A percentile compares a stretch with the other conserved stretches of the same genome.
Evolutionary conservation across 2,888 invertebrate species (phyloP).

Genomic region (Petrophora chlorosata): DNA sequence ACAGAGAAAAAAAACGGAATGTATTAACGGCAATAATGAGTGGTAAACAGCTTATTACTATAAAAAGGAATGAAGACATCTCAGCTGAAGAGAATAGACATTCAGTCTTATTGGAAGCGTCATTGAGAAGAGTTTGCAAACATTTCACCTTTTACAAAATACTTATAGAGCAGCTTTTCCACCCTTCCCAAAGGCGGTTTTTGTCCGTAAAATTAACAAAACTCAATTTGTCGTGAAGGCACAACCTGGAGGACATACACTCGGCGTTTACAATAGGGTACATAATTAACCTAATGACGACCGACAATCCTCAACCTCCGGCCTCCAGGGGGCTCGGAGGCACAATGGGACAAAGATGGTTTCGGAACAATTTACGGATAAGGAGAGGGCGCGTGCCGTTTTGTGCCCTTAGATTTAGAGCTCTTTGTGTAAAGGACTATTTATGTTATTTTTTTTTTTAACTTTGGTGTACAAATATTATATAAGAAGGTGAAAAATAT

Average conservation of each 20-base stretch:
- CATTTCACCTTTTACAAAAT: slow-evolving; percentile 8
- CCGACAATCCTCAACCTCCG: slow-evolving; percentile 24
- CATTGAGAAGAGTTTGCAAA: slow-evolving; percentile 4
- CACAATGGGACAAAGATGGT: slow-evolving; percentile 29
- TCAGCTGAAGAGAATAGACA: too few species aligned
- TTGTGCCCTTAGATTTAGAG: slow-evolving; percentile 16
- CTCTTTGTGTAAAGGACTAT: slow-evolving; percentile 2
- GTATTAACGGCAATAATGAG: too few species aligned
- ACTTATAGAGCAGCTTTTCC: neutral
- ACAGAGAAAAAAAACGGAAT: too few species aligned
- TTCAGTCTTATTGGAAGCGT: too few species aligned
- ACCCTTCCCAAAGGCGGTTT: slow-evolving; percentile 2
- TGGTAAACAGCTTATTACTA: too few species aligned
- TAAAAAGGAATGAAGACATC: too few species aligned
- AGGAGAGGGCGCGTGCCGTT: slow-evolving; percentile 12
- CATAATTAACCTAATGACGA: slow-evolving; percentile 40
- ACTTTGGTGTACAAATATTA: neutral
- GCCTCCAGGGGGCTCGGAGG: slow-evolving; percentile 4
- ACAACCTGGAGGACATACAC: slow-evolving; percentile 23
- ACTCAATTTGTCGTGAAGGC: slow-evolving; percentile 23
- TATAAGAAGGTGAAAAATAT: too few species aligned
- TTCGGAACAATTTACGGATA: slow-evolving; percentile 27
- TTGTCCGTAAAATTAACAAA: slow-evolving; percentile 24
- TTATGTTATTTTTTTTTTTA: neutral
- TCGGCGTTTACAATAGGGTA: slow-evolving; percentile 26